phyloP scores from a whole-genome alignment of 1,140 invertebrate species.

The Drosophila tropicalis region DNA sequence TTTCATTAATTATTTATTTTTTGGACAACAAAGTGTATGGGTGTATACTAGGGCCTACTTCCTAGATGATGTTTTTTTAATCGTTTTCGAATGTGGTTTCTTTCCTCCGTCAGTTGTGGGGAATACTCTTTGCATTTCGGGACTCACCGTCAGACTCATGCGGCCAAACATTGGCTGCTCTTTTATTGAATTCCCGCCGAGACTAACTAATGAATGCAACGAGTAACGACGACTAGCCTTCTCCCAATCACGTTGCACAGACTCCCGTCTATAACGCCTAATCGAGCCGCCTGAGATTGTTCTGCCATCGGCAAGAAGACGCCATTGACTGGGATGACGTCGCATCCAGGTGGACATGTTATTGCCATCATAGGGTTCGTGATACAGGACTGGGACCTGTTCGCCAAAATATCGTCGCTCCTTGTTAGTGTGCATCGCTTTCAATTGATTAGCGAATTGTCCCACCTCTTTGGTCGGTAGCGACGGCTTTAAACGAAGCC shows the following conservation, averaged over 20 bases:
- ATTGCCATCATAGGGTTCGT: conserved; percentile 35
- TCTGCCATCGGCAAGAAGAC: not conserved
- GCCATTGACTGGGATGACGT: conserved; percentile 34
- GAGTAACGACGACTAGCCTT: not conserved
- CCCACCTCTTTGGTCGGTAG: too few species aligned
- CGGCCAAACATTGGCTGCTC: not conserved
- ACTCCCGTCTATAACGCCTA: not conserved
- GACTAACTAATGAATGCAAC: not conserved
- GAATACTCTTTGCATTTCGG: not conserved
- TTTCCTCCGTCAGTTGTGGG: not conserved
- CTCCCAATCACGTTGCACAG: not conserved
- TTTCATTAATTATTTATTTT: too few species aligned
- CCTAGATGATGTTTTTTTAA: not conserved
- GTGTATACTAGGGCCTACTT: not conserved
- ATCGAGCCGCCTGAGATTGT: not conserved
- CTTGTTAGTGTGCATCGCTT: not conserved
- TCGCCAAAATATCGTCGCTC: conserved; percentile 26
- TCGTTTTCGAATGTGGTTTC: not conserved
- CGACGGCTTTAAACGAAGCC: too few species aligned
- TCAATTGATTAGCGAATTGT: too few species aligned
- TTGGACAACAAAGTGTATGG: too few species aligned
- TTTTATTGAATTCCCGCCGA: not conserved
- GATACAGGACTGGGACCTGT: conserved; percentile 30
- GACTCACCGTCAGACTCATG: not conserved
- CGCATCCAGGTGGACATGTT: conserved; percentile 45